Percentiles rank a stretch among this genome's conserved stretches.
These are phyloP conservation scores for Eudasyphora cyanicolor DNA, from an alignment of 2,888 invertebrate genomes.

Conservation along the genomic window DNA sequence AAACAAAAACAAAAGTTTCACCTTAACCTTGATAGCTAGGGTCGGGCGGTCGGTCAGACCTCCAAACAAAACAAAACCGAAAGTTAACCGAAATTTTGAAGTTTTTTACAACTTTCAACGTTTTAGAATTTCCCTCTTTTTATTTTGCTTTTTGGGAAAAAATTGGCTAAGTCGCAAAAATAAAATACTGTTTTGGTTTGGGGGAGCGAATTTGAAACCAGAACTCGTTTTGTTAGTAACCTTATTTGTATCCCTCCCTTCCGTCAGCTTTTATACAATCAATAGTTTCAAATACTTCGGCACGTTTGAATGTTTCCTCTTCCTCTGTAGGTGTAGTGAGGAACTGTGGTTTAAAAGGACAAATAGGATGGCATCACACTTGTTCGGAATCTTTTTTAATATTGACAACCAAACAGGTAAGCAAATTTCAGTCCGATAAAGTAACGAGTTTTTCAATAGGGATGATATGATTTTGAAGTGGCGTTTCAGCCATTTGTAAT, in stretches of 20 bases:
- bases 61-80: not conserved
- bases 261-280: conserved; percentile 26
- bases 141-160: not conserved
- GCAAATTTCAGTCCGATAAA: too few relatives aligned
- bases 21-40: conserved; percentile 22
- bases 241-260: not conserved
- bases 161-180: conserved; percentile 25
- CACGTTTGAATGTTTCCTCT: not conserved
- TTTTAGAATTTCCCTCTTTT: too few relatives aligned
- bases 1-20: not conserved
- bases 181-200: conserved; percentile 6
- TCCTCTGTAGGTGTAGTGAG: not conserved
- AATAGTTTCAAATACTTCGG: conserved; percentile 26
- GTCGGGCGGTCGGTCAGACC: not conserved
- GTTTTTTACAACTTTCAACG: not conserved
- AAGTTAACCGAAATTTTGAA: not conserved
- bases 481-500: too few relatives aligned
- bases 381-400: too few relatives aligned
- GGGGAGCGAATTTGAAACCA: not conserved
- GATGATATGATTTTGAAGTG: too few relatives aligned
- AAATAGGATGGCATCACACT: too few relatives aligned
- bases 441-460: too few relatives aligned
- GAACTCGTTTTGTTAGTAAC: too few relatives aligned
- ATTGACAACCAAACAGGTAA: too few relatives aligned
- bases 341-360: too few relatives aligned